Conservation (phyloP, 2,888 invertebrate genomes). For the Conistra vaccinii region DNA sequence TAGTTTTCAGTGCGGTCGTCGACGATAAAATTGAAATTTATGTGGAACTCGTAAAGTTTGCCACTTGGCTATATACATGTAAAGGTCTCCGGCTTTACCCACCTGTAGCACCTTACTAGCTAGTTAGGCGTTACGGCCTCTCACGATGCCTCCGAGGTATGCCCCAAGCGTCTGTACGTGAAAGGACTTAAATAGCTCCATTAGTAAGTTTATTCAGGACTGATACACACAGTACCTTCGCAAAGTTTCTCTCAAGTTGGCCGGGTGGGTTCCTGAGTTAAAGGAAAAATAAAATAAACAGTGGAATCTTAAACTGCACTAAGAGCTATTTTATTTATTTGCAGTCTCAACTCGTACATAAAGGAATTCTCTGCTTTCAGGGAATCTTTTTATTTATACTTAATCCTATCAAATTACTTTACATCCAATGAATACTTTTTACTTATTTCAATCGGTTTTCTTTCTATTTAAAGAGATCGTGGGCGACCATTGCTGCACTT, state of each 20-base stretch:
- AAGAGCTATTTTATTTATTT: conserved; percentile 2
- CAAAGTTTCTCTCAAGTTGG: conserved; percentile 33
- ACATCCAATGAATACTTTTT: not conserved
- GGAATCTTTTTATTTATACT: not conserved
- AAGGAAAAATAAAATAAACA: conserved; percentile 24
- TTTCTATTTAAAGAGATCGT: not conserved
- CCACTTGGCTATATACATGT: conserved; percentile 64
- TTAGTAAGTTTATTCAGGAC: conserved; percentile 74
- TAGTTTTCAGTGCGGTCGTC: conserved; percentile 66
- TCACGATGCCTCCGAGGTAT: conserved; percentile 66
- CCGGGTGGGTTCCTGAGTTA: conserved; percentile 13
- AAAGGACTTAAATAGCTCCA: conserved; percentile 75
- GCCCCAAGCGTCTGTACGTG: conserved; percentile 72
- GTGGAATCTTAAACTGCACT: conserved; percentile 16
- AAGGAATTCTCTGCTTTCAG: not conserved
- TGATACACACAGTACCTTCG: conserved; percentile 61
- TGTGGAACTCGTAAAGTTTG: conserved; percentile 73
- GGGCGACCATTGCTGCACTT: not conserved
- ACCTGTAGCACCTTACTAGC: conserved; percentile 75
- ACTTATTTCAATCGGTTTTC: not conserved
- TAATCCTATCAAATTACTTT: not conserved
- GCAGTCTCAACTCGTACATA: not conserved
- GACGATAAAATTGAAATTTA: conserved; percentile 76
- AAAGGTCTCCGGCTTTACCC: conserved; percentile 65
- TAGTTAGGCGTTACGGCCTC: conserved; percentile 67